phyloP scores from a whole-genome alignment of 2,113 vertebrate species.

The Pavo muticus region DNA sequence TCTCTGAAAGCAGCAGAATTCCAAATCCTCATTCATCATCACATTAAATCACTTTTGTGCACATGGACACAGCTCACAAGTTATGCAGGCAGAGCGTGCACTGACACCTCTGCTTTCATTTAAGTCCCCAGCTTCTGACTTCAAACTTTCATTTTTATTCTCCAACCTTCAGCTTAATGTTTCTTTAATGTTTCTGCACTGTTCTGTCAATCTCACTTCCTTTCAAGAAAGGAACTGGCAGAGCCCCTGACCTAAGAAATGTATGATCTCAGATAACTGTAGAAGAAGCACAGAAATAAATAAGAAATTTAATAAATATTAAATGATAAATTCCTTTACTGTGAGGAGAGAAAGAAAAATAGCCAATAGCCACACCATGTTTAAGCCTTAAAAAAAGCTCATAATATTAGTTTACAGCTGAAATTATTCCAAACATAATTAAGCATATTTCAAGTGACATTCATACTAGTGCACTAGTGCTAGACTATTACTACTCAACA shows the following conservation, averaged over 20 bases:
- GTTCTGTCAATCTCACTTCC: not conserved
- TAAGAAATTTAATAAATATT: not conserved
- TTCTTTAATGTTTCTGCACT: not conserved
- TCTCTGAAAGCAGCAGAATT: not conserved
- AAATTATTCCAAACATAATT: not conserved
- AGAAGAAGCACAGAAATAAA: not conserved
- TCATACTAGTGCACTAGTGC: not conserved
- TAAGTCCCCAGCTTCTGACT: not conserved
- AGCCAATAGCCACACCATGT: not conserved
- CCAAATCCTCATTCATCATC: not conserved
- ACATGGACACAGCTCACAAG: accelerated
- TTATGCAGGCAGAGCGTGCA: not conserved
- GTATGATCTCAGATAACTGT: not conserved
- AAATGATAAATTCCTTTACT: not conserved
- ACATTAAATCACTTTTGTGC: not conserved
- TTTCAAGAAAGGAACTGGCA: not conserved
- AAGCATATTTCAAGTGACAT: not conserved
- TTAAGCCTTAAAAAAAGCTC: not conserved
- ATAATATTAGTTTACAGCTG: not conserved
- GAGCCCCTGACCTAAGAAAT: not conserved
- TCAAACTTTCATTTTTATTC: not conserved
- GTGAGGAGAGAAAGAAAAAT: not conserved
- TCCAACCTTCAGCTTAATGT: not conserved
- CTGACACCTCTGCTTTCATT: not conserved
- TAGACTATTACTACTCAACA: not conserved